Evolutionary conservation across 1,140 invertebrate genomes (phyloP), one percentile per base, ranked within the genome.

Genomic region (Brachionus plicatilis): DNA sequence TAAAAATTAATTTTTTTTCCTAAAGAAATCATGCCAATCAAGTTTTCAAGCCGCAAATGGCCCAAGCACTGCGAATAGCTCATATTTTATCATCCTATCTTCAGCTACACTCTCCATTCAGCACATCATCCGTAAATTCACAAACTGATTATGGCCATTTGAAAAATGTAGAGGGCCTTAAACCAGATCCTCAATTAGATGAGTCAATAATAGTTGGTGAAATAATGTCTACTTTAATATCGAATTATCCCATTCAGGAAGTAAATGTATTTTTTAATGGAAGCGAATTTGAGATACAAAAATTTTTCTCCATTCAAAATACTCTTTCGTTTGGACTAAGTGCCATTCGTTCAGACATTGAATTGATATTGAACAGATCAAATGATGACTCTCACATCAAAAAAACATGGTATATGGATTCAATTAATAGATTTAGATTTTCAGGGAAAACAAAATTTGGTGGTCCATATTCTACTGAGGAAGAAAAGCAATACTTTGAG

Each of bases 111-210:
- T 47, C 60, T 33, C 65, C 82, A 41, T 82, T 82, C 24, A 82
- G 79, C 53, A 68, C 14, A 9, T 82, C 79, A 17, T 82, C 79
- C 3, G 20, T 82, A 12, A 82, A 82, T 65, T 41, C 43, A 9
- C 60, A 83, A 37, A 68, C 17, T 17, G 82, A 83, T 37, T 45
- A 33, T 8, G 60, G 50, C 5, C 33, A 70, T n/a, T 27, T 29
- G 12, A 68, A 68, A n/a, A 68, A 68, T 72, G 9, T 83, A 33
- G 65, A 72, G 5, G 60, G n/a, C 14, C 33, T 82, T 12, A 53
- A 53, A 47, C 82, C 82, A 47, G 82, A 83, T 83, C 82, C 82
- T 47, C 82, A 68, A 83, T 41, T 83, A 20, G 60, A 68, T 14
- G 82, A 83, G 45, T 60, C 37, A 17, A 53, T 68, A 27, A 43